Percentiles rank a stretch among this genome's conserved stretches.
These are phyloP conservation scores for Peromyscus maniculatus DNA, from an alignment of 2,113 vertebrate genomes.

Conservation along the genomic window DNA sequence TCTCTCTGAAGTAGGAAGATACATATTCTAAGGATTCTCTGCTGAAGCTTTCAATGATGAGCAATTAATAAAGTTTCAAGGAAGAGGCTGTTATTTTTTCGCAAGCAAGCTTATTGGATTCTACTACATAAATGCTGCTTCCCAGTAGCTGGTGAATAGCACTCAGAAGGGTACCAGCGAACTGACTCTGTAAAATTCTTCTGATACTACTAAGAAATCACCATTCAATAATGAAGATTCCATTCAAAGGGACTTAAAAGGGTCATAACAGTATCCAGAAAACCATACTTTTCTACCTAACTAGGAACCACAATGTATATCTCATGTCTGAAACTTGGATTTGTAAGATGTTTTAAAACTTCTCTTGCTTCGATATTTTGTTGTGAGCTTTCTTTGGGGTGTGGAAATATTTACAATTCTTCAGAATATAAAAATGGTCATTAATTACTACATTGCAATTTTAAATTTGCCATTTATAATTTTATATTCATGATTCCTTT, in stretches of 20 bases:
- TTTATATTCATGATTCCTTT: not conserved
- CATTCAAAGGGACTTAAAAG: not conserved
- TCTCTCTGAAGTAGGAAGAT: not conserved
- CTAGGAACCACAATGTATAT: not conserved
- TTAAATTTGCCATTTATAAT: conserved; percentile 14
- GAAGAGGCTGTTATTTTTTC: not conserved
- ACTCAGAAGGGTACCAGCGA: not conserved
- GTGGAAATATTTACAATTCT: not conserved
- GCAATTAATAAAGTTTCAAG: not conserved
- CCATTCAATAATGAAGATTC: not conserved
- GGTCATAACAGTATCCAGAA: not conserved
- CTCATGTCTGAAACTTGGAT: not conserved
- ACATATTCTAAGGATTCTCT: not conserved
- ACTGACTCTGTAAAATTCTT: not conserved
- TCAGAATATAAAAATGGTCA: not conserved
- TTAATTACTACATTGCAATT: not conserved
- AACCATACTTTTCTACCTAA: not conserved
- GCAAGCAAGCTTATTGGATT: not conserved
- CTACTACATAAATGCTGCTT: not conserved
- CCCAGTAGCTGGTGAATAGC: not conserved
- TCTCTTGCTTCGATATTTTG: not conserved
- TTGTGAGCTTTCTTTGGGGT: not conserved
- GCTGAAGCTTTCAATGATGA: not conserved
- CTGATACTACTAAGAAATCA: not conserved
- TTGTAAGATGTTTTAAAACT: not conserved